These are phyloP conservation scores for Micronycteris hirsuta DNA, from an alignment of 2,113 vertebrate species.

Conservation along the genomic window DNA sequence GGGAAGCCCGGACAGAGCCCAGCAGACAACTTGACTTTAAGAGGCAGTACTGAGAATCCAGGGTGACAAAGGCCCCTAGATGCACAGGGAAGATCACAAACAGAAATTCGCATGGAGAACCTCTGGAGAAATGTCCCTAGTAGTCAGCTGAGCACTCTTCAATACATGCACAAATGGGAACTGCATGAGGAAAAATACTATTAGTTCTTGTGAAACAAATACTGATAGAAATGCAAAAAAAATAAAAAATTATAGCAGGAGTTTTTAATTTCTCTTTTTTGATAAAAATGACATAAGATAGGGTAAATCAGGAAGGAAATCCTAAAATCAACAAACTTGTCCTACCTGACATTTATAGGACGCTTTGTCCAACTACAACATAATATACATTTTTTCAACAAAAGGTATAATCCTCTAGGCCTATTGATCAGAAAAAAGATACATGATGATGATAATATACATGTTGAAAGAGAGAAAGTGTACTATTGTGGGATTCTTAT, in stretches of 20 bases:
- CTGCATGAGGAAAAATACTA: background rate
- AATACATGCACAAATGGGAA: too few relatives aligned
- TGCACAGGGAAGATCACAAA: background rate
- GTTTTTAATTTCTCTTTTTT: background rate
- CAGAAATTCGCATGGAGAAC: accelerated
- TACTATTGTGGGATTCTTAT: background rate
- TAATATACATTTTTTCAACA: background rate
- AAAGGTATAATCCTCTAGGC: background rate
- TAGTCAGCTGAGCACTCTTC: background rate
- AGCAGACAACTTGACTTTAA: background rate
- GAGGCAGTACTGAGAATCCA: background rate
- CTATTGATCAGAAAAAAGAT: background rate
- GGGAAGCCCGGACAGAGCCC: background rate
- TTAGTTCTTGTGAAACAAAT: background rate
- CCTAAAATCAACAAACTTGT: background rate
- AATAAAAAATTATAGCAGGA: background rate
- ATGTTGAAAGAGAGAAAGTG: background rate
- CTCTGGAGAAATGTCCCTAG: background rate
- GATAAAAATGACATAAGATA: background rate
- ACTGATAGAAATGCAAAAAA: background rate
- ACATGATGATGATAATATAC: background rate
- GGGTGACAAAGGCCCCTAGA: too few relatives aligned
- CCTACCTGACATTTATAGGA: background rate
- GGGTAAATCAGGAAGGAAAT: background rate
- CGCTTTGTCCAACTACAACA: background rate